Percentiles rank a stretch among this genome's conserved stretches.
Conservation (phyloP, 2,113 vertebrate species). For the Campylorhamphus procurvoides region DNA sequence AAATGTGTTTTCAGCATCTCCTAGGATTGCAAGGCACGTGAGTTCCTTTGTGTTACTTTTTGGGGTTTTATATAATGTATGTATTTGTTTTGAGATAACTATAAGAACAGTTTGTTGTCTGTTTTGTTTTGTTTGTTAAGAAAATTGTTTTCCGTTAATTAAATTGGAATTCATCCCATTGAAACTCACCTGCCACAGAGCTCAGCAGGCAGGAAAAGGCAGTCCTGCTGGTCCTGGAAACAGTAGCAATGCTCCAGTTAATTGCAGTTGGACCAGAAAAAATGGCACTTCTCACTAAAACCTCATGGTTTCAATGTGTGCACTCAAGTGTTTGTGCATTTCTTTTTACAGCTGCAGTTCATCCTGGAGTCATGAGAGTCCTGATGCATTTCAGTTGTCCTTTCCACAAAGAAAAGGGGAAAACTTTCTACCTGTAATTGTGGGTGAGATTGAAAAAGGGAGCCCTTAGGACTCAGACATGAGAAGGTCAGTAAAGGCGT, state of each 20-base stretch:
- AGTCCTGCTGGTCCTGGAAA: neutral
- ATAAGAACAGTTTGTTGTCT: neutral
- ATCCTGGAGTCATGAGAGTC: neutral
- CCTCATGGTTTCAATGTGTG: neutral
- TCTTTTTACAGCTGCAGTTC: neutral
- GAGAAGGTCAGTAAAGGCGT: neutral
- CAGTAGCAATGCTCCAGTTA: neutral
- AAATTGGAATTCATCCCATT: slow-evolving; percentile 28
- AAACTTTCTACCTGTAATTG: neutral
- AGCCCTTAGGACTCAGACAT: neutral
- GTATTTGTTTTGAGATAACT: neutral
- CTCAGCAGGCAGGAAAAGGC: neutral
- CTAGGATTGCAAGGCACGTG: neutral
- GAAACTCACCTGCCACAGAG: slow-evolving; percentile 1
- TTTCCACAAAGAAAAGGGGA: neutral
- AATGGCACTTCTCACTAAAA: neutral
- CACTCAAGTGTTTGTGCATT: neutral
- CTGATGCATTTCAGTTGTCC: neutral
- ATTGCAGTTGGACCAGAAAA: neutral
- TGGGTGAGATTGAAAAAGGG: neutral
- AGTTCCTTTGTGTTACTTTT: neutral
- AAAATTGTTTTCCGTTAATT: neutral
- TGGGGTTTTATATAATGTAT: neutral
- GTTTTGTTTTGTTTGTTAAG: neutral
- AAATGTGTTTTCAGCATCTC: neutral